Conservation (phyloP, 2,113 vertebrate genomes). For the Perca flavescens region DNA sequence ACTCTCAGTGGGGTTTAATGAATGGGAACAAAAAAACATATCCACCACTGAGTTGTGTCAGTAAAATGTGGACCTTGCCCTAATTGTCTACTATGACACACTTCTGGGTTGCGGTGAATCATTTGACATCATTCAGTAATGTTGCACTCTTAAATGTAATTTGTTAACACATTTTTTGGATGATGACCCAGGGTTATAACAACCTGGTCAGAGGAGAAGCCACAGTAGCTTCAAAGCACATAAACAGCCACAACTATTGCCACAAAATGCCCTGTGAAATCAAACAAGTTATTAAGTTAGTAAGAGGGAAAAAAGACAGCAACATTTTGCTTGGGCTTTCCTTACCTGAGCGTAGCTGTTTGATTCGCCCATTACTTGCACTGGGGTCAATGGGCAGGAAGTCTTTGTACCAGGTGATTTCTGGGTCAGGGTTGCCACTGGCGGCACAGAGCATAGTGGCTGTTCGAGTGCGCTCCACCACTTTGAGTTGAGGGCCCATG, state of each 20-base stretch:
- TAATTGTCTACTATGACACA: slow-evolving; percentile 50
- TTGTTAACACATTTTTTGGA: neutral
- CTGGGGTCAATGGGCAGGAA: slow-evolving; percentile 96
- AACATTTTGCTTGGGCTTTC: neutral
- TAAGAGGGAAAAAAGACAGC: neutral
- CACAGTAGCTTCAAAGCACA: slow-evolving; percentile 10
- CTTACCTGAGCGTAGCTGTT: slow-evolving; percentile 96
- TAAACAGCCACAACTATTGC: neutral
- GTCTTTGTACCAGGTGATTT: slow-evolving; percentile 99
- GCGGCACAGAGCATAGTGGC: slow-evolving; percentile 98
- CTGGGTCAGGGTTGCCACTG: slow-evolving; percentile 96
- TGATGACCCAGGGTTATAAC: neutral
- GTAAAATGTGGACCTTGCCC: slow-evolving; percentile 56
- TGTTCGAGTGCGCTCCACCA: slow-evolving; percentile 95
- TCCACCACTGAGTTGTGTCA: slow-evolving; percentile 58
- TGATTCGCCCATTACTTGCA: slow-evolving; percentile 94
- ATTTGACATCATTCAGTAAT: slow-evolving; percentile 43
- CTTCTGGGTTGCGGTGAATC: slow-evolving; percentile 46
- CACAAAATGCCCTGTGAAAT: neutral
- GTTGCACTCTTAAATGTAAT: neutral
- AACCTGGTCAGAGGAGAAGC: neutral
- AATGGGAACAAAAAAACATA: slow-evolving; percentile 78
- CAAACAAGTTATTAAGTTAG: neutral
- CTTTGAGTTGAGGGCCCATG: slow-evolving; percentile 98
- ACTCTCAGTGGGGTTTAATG: slow-evolving; percentile 79